Conservation (phyloP, 2,113 vertebrate genomes). For the Tichodroma muraria region DNA sequence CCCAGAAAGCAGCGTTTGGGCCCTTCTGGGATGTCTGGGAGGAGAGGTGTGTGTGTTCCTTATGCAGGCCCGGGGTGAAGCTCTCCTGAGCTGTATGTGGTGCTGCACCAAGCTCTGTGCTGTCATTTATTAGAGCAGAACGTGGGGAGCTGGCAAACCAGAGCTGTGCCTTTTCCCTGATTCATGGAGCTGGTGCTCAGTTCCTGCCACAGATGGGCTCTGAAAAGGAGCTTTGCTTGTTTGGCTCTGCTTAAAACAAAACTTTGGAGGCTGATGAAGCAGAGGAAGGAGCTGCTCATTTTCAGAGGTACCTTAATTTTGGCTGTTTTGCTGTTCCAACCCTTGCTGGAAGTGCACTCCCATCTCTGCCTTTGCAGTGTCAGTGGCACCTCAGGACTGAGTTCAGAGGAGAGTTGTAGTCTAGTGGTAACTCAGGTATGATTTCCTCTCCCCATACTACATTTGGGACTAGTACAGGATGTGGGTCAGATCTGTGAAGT, state of each 20-base stretch:
- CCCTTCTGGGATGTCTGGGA: constrained; percentile 6
- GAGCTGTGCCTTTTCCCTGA: neutral
- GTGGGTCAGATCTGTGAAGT: constrained; percentile 36
- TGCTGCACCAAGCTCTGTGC: neutral
- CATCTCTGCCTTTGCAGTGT: neutral
- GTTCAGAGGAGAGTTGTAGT: neutral
- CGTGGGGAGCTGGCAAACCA: neutral
- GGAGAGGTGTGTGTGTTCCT: neutral
- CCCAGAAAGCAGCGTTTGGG: neutral
- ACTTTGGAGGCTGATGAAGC: neutral
- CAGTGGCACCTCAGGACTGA: neutral
- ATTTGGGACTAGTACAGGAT: constrained; percentile 24
- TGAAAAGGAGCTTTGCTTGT: constrained; percentile 11
- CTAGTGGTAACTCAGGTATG: neutral
- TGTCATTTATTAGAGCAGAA: constrained; percentile 3
- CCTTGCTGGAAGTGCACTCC: neutral
- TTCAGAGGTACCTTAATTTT: neutral
- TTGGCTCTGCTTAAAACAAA: neutral
- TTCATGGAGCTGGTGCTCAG: neutral
- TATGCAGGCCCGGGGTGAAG: neutral
- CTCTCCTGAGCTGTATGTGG: neutral
- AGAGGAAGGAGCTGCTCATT: neutral
- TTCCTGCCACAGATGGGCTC: neutral
- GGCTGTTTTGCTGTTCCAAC: neutral
- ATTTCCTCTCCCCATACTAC: neutral